A percentile compares a stretch with the other conserved stretches of the same genome.
Evolutionary conservation across 2,797 vertebrate species (phyloP).

Genomic region (Molossus alvarezi): DNA sequence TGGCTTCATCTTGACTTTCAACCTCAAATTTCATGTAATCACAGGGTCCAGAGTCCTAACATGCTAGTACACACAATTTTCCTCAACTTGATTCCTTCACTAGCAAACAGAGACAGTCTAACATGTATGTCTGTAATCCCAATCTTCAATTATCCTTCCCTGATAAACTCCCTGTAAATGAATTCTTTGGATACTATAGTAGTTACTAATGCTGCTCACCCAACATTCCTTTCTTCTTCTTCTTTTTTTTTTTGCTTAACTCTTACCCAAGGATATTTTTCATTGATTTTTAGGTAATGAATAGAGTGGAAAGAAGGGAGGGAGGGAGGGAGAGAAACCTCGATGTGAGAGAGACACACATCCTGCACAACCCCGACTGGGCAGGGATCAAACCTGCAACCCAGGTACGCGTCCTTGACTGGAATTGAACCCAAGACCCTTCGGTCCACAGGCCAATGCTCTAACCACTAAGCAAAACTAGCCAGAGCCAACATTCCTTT

Average conservation of each 20-base stretch:
- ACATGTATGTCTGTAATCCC: slow-evolving; percentile 7
- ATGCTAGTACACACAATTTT: neutral
- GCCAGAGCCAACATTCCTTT: neutral
- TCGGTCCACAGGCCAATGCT: no score
- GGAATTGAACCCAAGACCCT: no score
- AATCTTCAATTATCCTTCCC: neutral
- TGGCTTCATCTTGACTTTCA: neutral
- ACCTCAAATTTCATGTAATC: neutral
- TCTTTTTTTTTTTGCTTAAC: no score
- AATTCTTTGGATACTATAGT: slow-evolving; percentile 11
- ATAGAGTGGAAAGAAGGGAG: no score
- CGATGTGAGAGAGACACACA: no score
- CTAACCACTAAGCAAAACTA: no score
- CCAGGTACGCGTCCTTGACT: no score
- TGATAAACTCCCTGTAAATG: neutral
- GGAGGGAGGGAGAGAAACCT: no score
- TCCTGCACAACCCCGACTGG: no score
- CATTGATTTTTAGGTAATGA: no score
- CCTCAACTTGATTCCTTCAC: neutral
- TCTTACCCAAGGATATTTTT: no score
- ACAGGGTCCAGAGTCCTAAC: neutral
- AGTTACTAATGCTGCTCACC: neutral
- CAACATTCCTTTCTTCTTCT: neutral
- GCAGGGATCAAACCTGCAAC: no score
- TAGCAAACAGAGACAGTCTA: slow-evolving; percentile 7